Base-by-base conservation (phyloP, 2,113 vertebrate species). In the Pteruthius melanotis region DNA sequence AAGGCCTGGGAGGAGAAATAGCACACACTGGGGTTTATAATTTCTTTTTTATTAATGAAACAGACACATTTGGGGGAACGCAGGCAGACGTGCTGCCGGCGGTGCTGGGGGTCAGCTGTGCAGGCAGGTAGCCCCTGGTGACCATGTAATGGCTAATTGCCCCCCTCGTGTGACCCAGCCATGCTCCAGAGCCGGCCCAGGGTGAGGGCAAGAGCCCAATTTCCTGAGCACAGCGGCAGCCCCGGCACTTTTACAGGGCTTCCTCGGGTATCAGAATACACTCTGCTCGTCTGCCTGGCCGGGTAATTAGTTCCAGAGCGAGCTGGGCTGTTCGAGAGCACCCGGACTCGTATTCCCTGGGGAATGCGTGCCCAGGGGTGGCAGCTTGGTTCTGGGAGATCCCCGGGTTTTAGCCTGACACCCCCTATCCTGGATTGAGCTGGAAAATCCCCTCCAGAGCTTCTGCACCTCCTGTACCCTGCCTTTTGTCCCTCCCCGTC, bases 161-260 rank as follows among this genome's bases (percentile, higher is more conserved):
- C 31, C 68, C 17, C 95, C 83, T 81, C 7, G 44, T 13, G 37
- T 85, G 90, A 83, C 90, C 95, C 66, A 5, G 92, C 80, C 50
- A 1, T 14, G 91, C 65, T 17, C 8, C 1, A 53, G 90, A 72
- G 90, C 44, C 9, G 0, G 74, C 66, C 39, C 16, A 3, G 63
- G 87, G 11, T 7, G 10, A 95, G 94, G 94, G 87, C 96, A 94
- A 77, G 84, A 90, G 95, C 92, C 90, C 93, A 61, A 77, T 93
- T 92, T 95, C 93, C 95, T 91, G 89, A 81, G 69, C 79, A 10
- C 94, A 78, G 91, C 70, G 0, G 74, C 87, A 17, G 78, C 61
- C 30, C 6, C 64, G 13, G 80, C 49, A 15, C 28, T 88, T 83
- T 17, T 26, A 31, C 86, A 49, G 8, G 9, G 27, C 44, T 83